phyloP scores from a whole-genome alignment of 2,797 vertebrate genomes.

The Coregonus ussuriensis region DNA sequence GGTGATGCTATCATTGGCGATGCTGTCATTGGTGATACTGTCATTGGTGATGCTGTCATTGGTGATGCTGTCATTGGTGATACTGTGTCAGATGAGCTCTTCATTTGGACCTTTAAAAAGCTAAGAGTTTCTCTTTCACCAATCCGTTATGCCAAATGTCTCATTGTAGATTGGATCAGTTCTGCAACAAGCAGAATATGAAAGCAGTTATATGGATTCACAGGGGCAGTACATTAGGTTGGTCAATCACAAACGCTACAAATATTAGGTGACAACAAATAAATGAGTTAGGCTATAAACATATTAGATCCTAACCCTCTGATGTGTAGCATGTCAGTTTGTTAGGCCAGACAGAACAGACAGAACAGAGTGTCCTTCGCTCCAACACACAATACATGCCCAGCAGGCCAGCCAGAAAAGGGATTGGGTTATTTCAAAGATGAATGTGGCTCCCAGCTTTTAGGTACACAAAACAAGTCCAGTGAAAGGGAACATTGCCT shows the following conservation, averaged over 20 bases:
- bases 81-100: too few species aligned
- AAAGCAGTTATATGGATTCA: constrained; percentile 71
- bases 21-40: too few species aligned
- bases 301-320: neutral
- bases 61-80: too few species aligned
- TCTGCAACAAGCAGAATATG: constrained; percentile 26
- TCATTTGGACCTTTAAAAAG: too few species aligned
- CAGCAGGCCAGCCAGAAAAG: constrained; percentile 58
- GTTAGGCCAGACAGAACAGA: neutral
- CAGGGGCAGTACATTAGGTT: constrained; percentile 69
- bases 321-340: neutral
- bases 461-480: constrained; percentile 81
- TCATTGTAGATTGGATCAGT: too few species aligned
- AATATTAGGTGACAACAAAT: neutral
- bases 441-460: constrained; percentile 78
- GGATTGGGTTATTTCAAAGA: constrained; percentile 80
- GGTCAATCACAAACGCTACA: neutral
- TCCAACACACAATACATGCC: constrained; percentile 49
- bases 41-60: too few species aligned
- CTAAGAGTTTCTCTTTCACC: too few species aligned
- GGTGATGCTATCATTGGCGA: too few species aligned
- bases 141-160: too few species aligned
- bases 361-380: neutral
- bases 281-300: neutral
- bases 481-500: constrained; percentile 78